Conservation (phyloP, 2,888 invertebrate species). For the Eilema depressum region DNA sequence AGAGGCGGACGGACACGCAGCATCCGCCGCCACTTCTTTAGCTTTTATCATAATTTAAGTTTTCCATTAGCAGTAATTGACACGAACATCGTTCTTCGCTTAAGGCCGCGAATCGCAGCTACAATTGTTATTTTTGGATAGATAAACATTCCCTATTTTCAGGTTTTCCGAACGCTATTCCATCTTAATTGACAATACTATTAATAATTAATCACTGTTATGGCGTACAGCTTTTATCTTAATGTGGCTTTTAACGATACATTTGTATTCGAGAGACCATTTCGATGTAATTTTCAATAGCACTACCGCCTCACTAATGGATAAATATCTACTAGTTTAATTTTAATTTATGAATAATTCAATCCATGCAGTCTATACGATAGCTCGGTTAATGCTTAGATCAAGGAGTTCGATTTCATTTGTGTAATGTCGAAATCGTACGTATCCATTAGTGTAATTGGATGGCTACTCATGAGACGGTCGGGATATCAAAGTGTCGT, state of each 20-base stretch:
- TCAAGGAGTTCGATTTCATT: conserved; percentile 63
- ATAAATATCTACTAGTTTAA: conserved; percentile 78
- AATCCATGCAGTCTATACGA: conserved; percentile 55
- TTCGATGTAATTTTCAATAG: conserved; percentile 77
- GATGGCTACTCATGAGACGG: conserved; percentile 49
- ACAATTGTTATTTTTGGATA: conserved; percentile 83
- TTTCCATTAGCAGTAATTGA: conserved; percentile 87
- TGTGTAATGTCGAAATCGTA: conserved; percentile 61
- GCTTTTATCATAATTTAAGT: conserved; percentile 87
- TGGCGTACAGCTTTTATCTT: conserved; percentile 83
- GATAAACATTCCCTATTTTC: conserved; percentile 83
- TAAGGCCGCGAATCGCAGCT: conserved; percentile 76
- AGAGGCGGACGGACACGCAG: conserved; percentile 66
- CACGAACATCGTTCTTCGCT: conserved; percentile 86
- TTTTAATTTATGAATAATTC: conserved; percentile 78
- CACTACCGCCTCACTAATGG: conserved; percentile 77
- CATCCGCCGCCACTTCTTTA: conserved; percentile 75
- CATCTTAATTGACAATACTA: conserved; percentile 83
- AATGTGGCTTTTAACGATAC: conserved; percentile 81
- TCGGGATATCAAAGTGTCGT: conserved; percentile 59
- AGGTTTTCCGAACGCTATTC: conserved; percentile 73
- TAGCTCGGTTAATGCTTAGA: conserved; percentile 57
- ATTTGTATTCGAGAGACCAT: conserved; percentile 80
- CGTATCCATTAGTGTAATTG: conserved; percentile 66
- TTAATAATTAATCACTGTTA: conserved; percentile 85